Base-by-base conservation (phyloP, 2,888 invertebrate genomes). In the Thecophora atra region DNA sequence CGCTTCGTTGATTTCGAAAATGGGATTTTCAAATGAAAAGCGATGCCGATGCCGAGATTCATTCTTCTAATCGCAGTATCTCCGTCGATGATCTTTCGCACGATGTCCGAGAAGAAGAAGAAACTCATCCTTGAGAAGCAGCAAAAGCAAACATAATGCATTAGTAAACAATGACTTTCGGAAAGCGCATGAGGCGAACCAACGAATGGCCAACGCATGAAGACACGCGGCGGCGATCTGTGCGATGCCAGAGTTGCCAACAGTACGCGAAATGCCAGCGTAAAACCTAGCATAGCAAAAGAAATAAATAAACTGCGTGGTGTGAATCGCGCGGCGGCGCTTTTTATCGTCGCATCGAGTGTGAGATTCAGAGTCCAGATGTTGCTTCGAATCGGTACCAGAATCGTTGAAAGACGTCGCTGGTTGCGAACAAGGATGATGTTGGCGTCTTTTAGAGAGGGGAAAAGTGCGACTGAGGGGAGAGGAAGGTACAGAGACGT, bases 11-110 rank as follows among this genome's bases (percentile, higher is more conserved):
- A 70, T 70, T 70, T 37, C 70, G 42, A 70, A 63, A 63, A 70
- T 52, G 51, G 51, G 62, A 63, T 70, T 70, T 70, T 52, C 64
- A 44, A 60, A 47, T 72, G 71, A 30, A 72, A 72, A 67, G 58
- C 66, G 66, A 70, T 58, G 58, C 26, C 37, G 37, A 24, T 15
- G 7, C 28, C 26, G 11, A 58, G 58, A 24, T 54, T 54, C 54
- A 58, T 2, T 28, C 28, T 11, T 28, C 7, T 60, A 44, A 68
- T 56, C 67, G 26, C 44, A 24, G 3, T 58, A 58, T 58, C 58
- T 58, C 13, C 58, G 26, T 5, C 26, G 47, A 28, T 19, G 58
- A 62, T 63, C 30, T 19, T 11, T 28, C 15, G 42, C 28, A 17
- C 15, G 17, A 51, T 37, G 17, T 63, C n/a, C 5, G 2, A 21